phyloP scores from a whole-genome alignment of 2,888 invertebrate genomes.

The Aelia acuminata region DNA sequence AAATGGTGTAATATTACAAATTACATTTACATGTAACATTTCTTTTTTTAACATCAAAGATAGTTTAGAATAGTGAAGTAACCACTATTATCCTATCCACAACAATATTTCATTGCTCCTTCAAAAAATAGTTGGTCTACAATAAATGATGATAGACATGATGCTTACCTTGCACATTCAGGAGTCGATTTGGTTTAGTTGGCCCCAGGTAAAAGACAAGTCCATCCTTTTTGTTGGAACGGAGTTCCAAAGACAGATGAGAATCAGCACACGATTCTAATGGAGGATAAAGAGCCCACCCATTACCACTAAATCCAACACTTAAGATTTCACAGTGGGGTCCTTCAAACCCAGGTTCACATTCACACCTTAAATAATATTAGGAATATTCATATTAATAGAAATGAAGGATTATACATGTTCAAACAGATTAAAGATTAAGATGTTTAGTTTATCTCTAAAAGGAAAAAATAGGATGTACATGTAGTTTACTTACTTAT shows the following conservation, averaged over 20 bases:
- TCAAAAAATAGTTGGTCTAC: neutral
- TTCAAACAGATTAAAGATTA: neutral
- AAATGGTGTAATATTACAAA: neutral
- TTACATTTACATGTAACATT: neutral
- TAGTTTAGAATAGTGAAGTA: neutral
- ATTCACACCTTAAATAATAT: slow-evolving; percentile 65
- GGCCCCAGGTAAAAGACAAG: slow-evolving; percentile 95
- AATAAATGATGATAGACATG: neutral
- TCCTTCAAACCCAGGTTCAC: slow-evolving; percentile 78
- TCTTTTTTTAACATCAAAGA: neutral
- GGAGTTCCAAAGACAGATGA: slow-evolving; percentile 84
- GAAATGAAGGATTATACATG: neutral
- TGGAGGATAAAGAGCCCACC: slow-evolving; percentile 93
- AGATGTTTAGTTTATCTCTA: neutral
- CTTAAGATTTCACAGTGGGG: slow-evolving; percentile 92
- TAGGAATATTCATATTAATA: slow-evolving; percentile 39
- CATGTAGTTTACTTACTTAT: slow-evolving; percentile 56
- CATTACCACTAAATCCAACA: slow-evolving; percentile 90
- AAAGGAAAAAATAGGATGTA: neutral
- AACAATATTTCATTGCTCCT: neutral
- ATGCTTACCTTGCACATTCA: slow-evolving; percentile 77
- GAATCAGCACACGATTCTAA: slow-evolving; percentile 89
- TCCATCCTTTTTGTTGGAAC: slow-evolving; percentile 82
- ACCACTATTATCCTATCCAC: too few relatives aligned
- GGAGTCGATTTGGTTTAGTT: slow-evolving; percentile 73